Evolutionary conservation across 92 coral and sea anemone genomes (phyloP).

Genomic region (Bergia puertoricense): DNA sequence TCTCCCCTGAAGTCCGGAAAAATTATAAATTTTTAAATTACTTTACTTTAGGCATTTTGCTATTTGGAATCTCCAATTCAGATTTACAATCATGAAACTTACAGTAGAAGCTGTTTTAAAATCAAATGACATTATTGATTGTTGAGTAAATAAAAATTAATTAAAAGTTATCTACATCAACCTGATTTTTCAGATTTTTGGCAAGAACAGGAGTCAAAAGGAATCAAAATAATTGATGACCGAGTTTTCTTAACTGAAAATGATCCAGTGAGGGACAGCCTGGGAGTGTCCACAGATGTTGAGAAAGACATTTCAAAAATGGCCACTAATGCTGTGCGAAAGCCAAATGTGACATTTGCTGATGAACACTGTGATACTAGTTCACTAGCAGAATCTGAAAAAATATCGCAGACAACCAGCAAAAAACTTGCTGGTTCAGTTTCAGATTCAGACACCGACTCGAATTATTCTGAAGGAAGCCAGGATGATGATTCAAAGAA

Average conservation of each 20-base stretch:
- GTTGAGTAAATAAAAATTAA: not conserved
- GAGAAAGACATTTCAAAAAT: not conserved
- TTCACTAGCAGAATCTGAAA: not conserved
- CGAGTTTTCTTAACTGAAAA: not conserved
- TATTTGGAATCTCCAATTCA: too few relatives aligned
- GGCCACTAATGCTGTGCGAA: not conserved
- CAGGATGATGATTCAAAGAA: not conserved
- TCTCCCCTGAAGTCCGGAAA: too few relatives aligned
- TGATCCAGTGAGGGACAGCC: not conserved
- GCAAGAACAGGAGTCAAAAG: conserved; percentile 21
- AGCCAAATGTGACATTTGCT: not conserved
- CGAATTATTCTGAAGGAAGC: not conserved
- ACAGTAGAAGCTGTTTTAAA: too few relatives aligned
- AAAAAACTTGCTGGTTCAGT: not conserved
- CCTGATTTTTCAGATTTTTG: conserved; percentile 20
- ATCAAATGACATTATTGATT: not conserved
- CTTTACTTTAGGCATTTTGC: too few relatives aligned
- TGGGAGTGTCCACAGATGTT: not conserved
- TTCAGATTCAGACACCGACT: not conserved
- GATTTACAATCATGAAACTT: too few relatives aligned
- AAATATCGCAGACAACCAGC: not conserved
- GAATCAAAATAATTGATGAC: conserved; percentile 12
- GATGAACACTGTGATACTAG: not conserved
- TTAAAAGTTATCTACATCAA: not conserved
- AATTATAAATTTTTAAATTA: too few relatives aligned